phyloP scores from a whole-genome alignment of 2,888 invertebrate genomes.

The Ennomos fuscantarius region DNA sequence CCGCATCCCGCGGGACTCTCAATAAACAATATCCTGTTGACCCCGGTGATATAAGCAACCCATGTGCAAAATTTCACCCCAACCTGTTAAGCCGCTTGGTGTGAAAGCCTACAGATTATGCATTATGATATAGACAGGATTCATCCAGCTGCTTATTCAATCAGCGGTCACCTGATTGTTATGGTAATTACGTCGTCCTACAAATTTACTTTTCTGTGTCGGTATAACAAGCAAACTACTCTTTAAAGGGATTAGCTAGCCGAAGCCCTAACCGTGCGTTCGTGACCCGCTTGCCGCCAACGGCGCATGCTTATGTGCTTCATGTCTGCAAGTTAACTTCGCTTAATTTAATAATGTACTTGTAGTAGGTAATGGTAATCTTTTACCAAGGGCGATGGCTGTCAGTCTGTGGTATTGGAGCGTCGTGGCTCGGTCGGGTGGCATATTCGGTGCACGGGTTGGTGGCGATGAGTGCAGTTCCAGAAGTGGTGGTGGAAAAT shows the following conservation, averaged over 20 bases:
- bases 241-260: conserved; percentile 79
- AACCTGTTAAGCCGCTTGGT: too few species aligned
- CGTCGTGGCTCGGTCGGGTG: conserved; percentile 63
- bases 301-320: conserved; percentile 76
- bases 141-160: conserved; percentile 1
- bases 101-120: too few species aligned
- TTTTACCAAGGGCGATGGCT: conserved; percentile 79
- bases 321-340: conserved; percentile 74
- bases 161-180: conserved; percentile 23
- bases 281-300: conserved; percentile 79
- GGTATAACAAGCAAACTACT: conserved; percentile 57
- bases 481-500: conserved; percentile 71
- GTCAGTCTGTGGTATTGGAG: conserved; percentile 69
- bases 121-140: too few species aligned
- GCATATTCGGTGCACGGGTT: conserved; percentile 50
- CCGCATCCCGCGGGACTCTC: too few species aligned
- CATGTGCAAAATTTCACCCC: too few species aligned
- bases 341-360: conserved; percentile 83
- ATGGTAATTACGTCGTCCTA: conserved; percentile 40
- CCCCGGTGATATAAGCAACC: too few species aligned
- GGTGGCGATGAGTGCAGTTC: conserved; percentile 69
- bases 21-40: too few species aligned
- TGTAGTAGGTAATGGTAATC: conserved; percentile 75
- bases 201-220: conserved; percentile 40
- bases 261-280: conserved; percentile 78